Conservation (phyloP, 2,113 vertebrate species). For the Barnardius zonarius region DNA sequence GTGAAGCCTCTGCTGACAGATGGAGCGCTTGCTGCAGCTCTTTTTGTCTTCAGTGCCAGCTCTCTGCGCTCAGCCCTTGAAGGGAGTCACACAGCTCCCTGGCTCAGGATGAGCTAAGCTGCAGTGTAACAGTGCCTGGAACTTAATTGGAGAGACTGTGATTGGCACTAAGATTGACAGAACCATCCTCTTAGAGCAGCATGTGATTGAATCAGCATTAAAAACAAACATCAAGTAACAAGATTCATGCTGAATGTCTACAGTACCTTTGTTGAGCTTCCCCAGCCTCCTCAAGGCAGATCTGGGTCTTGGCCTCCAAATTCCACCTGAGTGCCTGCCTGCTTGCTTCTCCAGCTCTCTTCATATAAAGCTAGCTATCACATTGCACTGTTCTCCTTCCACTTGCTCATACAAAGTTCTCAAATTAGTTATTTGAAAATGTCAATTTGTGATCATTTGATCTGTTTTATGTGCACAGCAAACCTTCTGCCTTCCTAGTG, state of each 20-base stretch:
- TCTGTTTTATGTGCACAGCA: neutral
- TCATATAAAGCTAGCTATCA: neutral
- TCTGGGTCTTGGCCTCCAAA: neutral
- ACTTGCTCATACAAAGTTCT: neutral
- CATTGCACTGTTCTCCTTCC: neutral
- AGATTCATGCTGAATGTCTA: neutral
- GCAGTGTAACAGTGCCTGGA: neutral
- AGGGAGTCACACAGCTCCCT: neutral
- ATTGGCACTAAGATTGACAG: neutral
- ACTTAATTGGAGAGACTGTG: neutral
- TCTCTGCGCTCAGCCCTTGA: neutral
- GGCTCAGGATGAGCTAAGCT: neutral
- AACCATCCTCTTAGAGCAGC: neutral
- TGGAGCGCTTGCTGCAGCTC: neutral
- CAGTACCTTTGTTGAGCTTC: neutral
- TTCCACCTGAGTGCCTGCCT: neutral
- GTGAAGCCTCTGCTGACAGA: neutral
- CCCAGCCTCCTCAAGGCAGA: neutral
- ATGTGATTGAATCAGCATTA: neutral
- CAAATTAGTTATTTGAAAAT: neutral
- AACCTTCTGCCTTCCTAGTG: neutral
- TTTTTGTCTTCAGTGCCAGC: neutral
- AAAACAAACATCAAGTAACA: conserved; percentile 3
- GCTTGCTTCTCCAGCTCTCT: neutral
- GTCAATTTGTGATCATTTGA: neutral